Base-by-base conservation (phyloP, 2,888 invertebrate species). In the Anticlea derivata region DNA sequence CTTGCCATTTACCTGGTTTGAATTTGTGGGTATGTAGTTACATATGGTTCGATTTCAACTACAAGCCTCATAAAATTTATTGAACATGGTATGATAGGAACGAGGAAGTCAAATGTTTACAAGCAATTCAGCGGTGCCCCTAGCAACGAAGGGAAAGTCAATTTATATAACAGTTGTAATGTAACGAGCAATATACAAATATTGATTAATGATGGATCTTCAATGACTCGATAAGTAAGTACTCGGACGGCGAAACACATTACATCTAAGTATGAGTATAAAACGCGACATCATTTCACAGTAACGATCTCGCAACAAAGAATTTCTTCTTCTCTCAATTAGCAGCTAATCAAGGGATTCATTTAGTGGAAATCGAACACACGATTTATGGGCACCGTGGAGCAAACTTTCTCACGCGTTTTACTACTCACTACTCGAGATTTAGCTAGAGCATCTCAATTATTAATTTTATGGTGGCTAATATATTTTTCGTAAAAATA, bases 341-440 rank as follows among this genome's bases (percentile, higher is more conserved):
- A 85, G 75, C 76, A 73, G 80, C 75, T 68, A 80, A 84, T 86
- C 80, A 85, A 84, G 75, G 75, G 78, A 74, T 76, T 77, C 82
- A 75, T 83, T 86, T 78, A 84, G 71, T 77, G 61, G 67, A 74
- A 53, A 71, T 71, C 71, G 62, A 75, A 77, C 77, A 72, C 56
- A 79, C 73, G 69, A 81, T 86, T 86, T 84, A 86, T 76, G 73
- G 66, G 68, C 72, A 63, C 47, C 59, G 58, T 66, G 65, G 68
- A 63, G 66, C 61, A 63, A 66, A 75, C 78, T 83, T 87, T 89
- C 88, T 82, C 88, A 86, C 83, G 82, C 70, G 62, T 64, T 70
- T 69, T 68, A 73, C 66, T 67, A 65, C 68, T 41, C 39, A 58
- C 51, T 59, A 46, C 50, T 58, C 66, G 63, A 75, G 71, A 75